phyloP scores from a whole-genome alignment of 2,888 invertebrate species.

The Corbicula japonica region DNA sequence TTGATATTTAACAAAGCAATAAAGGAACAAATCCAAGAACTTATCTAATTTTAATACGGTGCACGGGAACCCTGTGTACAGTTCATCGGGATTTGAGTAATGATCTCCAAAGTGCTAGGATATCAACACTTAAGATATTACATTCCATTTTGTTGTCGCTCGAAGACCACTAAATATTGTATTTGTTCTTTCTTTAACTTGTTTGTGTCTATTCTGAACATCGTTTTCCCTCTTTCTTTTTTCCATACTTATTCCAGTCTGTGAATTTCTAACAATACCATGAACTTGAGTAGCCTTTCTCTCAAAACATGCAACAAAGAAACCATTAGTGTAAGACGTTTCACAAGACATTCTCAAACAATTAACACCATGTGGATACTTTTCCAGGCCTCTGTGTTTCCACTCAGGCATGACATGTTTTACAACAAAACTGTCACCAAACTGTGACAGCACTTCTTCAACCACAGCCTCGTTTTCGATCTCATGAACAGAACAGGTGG shows the following conservation, averaged over 20 bases:
- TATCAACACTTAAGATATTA: too few relatives aligned
- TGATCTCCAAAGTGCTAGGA: too few relatives aligned
- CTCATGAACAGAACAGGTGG: constrained; percentile 96
- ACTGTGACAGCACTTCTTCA: constrained; percentile 90
- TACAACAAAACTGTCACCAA: constrained; percentile 82
- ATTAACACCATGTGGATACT: constrained; percentile 87
- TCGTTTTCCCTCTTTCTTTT: not conserved
- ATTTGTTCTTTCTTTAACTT: not conserved
- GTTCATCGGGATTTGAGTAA: too few relatives aligned
- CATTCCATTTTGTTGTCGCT: too few relatives aligned
- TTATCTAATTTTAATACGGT: too few relatives aligned
- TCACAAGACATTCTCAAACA: constrained; percentile 94
- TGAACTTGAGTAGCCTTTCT: constrained; percentile 16
- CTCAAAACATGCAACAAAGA: constrained; percentile 96
- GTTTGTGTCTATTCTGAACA: not conserved
- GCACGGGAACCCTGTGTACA: too few relatives aligned
- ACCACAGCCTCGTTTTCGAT: constrained; percentile 96
- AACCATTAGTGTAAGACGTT: constrained; percentile 95
- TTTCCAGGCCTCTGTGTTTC: constrained; percentile 74
- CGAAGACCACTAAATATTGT: not conserved
- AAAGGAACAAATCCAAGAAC: too few relatives aligned
- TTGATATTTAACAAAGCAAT: too few relatives aligned
- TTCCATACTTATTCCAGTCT: not conserved
- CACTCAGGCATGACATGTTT: constrained; percentile 82
- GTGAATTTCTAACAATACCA: not conserved